Evolutionary conservation across 2,797 vertebrate species (phyloP).

Genomic region (Vireo griseus): DNA sequence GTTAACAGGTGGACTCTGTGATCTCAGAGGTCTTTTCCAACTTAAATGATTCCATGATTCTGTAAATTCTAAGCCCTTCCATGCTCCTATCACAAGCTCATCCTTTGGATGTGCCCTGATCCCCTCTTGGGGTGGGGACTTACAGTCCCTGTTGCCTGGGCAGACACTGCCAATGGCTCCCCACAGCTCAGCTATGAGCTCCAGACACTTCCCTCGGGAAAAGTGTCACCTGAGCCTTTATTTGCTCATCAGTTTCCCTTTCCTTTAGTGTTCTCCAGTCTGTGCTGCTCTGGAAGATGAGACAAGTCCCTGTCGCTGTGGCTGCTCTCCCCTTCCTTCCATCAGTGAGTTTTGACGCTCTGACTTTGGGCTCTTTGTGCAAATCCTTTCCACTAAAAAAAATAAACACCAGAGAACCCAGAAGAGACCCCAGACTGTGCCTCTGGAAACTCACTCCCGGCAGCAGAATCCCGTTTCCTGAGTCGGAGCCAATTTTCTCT

Average conservation of each 20-base stretch:
- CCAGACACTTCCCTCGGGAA: not conserved
- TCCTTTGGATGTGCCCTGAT: accelerated
- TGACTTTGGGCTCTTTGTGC: slow-evolving; percentile 42
- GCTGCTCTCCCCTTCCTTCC: not conserved
- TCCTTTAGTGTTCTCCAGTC: not conserved
- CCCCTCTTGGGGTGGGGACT: accelerated
- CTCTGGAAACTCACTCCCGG: slow-evolving; percentile 51
- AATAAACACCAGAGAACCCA: slow-evolving; percentile 7
- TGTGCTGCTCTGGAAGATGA: not conserved
- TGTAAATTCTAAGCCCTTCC: not conserved
- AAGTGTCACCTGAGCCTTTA: not conserved
- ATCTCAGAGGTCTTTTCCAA: not conserved
- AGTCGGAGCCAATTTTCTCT: slow-evolving; percentile 21
- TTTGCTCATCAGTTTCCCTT: not conserved
- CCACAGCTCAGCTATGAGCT: not conserved
- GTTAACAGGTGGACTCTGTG: not conserved
- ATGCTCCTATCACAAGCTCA: not conserved
- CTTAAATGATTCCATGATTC: accelerated
- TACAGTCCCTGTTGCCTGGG: not conserved
- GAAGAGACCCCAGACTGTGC: slow-evolving; percentile 45
- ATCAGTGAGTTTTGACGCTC: slow-evolving; percentile 6
- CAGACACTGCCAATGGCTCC: not conserved
- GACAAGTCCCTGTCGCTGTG: not conserved
- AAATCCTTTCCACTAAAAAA: slow-evolving; percentile 46
- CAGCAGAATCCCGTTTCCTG: slow-evolving; percentile 50